Evolutionary conservation across 2,888 invertebrate species (phyloP), one percentile per base, ranked within the genome.

Genomic region (Epinotia demarniana): DNA sequence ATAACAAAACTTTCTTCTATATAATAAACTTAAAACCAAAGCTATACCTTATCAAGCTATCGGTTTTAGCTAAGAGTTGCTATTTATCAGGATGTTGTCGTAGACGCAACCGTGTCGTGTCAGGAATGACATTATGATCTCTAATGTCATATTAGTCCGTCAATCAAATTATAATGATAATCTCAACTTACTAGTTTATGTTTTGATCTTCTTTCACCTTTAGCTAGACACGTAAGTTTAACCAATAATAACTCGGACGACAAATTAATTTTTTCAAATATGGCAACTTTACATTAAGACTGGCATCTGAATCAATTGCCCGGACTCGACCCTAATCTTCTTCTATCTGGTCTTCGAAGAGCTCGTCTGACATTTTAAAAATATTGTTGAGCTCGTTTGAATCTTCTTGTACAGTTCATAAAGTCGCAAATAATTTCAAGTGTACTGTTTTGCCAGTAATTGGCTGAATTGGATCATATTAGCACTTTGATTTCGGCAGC

Each of bases 381-480:
- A 46, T 6, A n/a, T n/a, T 8, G 13, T 53, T n/a, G 6, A 5
- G n/a, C 1, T n/a, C 6, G 2, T 53, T 53, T 53, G n/a, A n/a
- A 53, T n/a, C n/a, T 53, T 53, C 53, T 53, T 8, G n/a, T n/a
- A 8, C 4, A 53, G 1, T 6, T 53, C 1, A 53, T 53, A 53
- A 53, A 53, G n/a, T 53, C 53, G 53, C 53, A n/a, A 53, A 53
- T 53, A 53, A 53, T n/a, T 53, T 53, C n/a, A 53, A 53, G 53
- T 53, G n/a, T 53, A 53, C 13, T 53, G 53, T n/a, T 53, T 53
- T n/a, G 13, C 53, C 13, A 19, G n/a, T 57, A 39, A 63, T 69
- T 58, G 63, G 18, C 49, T 16, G 33, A 70, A 70, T 70, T 70
- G 58, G 19, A 62, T 58, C 58, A 33, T 49, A 63, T 69, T 73